phyloP scores from a whole-genome alignment of 1,140 invertebrate species.

The Leptopilina boulardi region DNA sequence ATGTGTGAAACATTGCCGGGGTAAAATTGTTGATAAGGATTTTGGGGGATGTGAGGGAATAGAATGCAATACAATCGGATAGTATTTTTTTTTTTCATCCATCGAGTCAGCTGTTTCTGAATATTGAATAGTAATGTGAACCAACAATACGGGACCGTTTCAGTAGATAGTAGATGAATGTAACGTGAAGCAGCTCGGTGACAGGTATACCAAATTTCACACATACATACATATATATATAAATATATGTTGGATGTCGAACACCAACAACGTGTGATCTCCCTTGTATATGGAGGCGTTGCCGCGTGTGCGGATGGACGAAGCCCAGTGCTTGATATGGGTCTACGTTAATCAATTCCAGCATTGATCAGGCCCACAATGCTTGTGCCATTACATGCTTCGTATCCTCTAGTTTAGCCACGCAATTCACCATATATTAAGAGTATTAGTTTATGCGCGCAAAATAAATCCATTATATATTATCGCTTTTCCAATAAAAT shows the following conservation, averaged over 20 bases:
- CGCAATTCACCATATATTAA: conserved; percentile 47
- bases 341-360: conserved; percentile 63
- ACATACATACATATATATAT: not conserved
- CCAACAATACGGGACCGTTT: conserved; percentile 60
- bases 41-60: conserved; percentile 7
- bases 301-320: conserved; percentile 20
- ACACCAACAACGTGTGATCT: not conserved
- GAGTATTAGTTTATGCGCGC: conserved; percentile 47
- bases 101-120: conserved; percentile 47
- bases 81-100: conserved; percentile 33
- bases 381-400: conserved; percentile 51
- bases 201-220: conserved; percentile 48
- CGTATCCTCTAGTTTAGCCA: not conserved
- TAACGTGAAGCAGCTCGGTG: conserved; percentile 51
- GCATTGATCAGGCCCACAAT: conserved; percentile 63
- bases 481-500: not conserved
- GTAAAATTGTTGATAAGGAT: conserved; percentile 27
- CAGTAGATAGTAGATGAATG: conserved; percentile 58
- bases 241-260: not conserved
- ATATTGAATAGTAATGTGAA: conserved; percentile 58
- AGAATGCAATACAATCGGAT: conserved; percentile 38
- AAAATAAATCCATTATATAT: not conserved
- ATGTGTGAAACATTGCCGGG: not conserved
- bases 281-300: conserved; percentile 30
- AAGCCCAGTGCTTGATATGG: conserved; percentile 42